These are phyloP conservation scores for Semotilus atromaculatus DNA, from an alignment of 2,797 vertebrate genomes.

Conservation along the genomic window DNA sequence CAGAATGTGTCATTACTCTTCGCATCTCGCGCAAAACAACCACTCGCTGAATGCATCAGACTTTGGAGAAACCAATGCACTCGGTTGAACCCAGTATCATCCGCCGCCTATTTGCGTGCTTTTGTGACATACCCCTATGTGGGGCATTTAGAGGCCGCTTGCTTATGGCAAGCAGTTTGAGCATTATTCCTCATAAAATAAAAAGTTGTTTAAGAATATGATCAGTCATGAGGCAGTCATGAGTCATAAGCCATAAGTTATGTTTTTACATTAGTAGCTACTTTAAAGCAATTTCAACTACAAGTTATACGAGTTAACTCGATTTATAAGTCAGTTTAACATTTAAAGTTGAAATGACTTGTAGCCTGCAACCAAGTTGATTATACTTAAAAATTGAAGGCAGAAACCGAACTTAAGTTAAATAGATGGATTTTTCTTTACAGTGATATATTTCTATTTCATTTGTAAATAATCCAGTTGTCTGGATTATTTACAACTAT, in stretches of 20 bases:
- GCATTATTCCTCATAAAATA: not conserved
- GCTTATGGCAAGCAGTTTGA: slow-evolving; percentile 11
- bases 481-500: too few species aligned
- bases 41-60: not conserved
- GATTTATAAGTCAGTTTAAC: not conserved
- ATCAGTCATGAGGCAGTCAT: not conserved
- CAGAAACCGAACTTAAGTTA: not conserved
- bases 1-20: not conserved
- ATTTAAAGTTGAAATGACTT: not conserved
- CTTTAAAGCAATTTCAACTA: not conserved
- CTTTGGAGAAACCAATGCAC: not conserved
- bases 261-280: not conserved
- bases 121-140: slow-evolving; percentile 72
- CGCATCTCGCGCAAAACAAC: slow-evolving; percentile 12
- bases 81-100: slow-evolving; percentile 24
- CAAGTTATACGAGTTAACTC: not conserved
- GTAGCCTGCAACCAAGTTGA: not conserved
- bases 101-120: slow-evolving; percentile 61
- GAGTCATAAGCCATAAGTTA: not conserved
- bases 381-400: not conserved
- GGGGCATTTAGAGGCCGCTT: slow-evolving; percentile 67
- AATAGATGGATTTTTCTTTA: too few species aligned
- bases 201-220: not conserved
- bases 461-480: not conserved
- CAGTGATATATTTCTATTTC: not conserved